Evolutionary conservation across 2,113 vertebrate species (phyloP).

Genomic region (Gnathonemus longibarbis): DNA sequence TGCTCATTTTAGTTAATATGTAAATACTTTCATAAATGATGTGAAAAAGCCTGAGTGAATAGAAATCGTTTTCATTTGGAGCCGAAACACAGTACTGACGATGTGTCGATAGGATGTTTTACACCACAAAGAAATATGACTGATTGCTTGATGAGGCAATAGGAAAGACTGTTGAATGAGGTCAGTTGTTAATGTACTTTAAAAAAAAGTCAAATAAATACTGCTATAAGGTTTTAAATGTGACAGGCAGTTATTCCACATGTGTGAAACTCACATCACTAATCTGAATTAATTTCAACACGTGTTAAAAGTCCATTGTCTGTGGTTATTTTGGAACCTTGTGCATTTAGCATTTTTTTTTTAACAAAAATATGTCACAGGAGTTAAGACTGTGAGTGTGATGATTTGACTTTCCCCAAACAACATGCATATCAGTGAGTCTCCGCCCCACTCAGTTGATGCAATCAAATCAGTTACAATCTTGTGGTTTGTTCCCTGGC

Average conservation of each 20-base stretch:
- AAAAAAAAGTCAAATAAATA: background rate
- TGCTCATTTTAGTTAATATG: background rate
- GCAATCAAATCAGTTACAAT: background rate
- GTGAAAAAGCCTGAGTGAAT: background rate
- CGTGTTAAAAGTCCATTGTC: background rate
- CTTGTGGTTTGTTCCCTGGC: background rate
- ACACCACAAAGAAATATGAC: background rate
- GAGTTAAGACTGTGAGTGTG: background rate
- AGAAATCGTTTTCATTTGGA: background rate
- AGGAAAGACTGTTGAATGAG: background rate
- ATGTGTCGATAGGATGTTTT: background rate
- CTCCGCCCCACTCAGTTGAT: background rate
- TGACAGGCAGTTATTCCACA: background rate
- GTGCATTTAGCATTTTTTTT: background rate
- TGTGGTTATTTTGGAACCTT: background rate
- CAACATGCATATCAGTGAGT: background rate
- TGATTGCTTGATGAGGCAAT: background rate
- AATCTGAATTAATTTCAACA: background rate
- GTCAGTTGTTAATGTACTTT: background rate
- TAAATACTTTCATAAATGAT: background rate
- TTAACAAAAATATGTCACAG: background rate
- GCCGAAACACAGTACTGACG: background rate
- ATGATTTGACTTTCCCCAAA: background rate
- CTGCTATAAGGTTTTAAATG: background rate
- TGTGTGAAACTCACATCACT: background rate